Percentiles rank a stretch among this genome's conserved stretches.
Conservation (phyloP, 2,113 vertebrate genomes). For the Anoplopoma fimbria region DNA sequence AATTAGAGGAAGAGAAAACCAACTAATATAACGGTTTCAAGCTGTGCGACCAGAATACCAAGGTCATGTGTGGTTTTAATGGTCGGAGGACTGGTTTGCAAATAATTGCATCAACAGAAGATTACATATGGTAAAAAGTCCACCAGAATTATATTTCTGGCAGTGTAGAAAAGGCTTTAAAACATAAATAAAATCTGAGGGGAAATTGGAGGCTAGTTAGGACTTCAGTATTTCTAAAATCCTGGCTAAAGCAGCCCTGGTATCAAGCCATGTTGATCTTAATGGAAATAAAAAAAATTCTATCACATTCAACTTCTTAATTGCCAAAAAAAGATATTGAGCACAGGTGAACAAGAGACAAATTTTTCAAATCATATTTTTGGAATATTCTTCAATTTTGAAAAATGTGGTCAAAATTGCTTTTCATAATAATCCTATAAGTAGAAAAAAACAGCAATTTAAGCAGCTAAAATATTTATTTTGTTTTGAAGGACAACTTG, state of each 20-base stretch:
- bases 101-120: constrained; percentile 17
- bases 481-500: background rate
- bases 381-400: background rate
- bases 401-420: background rate
- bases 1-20: background rate
- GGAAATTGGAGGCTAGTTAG: background rate
- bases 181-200: background rate
- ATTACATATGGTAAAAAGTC: background rate
- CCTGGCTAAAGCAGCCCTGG: too few relatives aligned
- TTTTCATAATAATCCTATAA: background rate
- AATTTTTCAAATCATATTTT: background rate
- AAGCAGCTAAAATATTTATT: background rate
- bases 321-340: background rate
- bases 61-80: background rate
- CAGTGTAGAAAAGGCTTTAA: background rate
- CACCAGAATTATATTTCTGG: constrained; percentile 1
- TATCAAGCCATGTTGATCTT: too few relatives aligned
- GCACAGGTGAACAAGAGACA: background rate
- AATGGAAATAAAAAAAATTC: too few relatives aligned
- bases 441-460: background rate
- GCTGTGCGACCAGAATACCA: background rate
- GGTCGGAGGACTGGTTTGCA: background rate
- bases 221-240: background rate
- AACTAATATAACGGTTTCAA: background rate
- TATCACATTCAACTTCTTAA: too few relatives aligned